Evolutionary conservation across 2,797 vertebrate species (phyloP).

Genomic region (Tinamus major): DNA sequence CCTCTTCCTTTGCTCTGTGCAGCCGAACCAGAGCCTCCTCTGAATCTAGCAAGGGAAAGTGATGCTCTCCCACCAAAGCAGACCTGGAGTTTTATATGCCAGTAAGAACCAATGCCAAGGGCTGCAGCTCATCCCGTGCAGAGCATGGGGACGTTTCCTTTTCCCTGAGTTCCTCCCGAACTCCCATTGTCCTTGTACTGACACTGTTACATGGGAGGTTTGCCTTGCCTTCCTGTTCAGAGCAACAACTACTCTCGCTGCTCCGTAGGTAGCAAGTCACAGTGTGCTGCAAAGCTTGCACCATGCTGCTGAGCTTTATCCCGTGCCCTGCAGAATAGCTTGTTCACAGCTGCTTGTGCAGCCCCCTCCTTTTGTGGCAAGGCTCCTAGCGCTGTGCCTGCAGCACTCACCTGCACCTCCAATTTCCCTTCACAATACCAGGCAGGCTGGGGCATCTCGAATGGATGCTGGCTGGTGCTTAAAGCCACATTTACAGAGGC

Average conservation of each 20-base stretch:
- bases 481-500: constrained; percentile 32
- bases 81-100: neutral
- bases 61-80: fast-evolving
- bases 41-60: too few relatives aligned
- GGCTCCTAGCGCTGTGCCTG: neutral
- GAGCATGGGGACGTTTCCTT: neutral
- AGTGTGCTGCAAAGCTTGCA: neutral
- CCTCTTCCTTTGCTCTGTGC: fast-evolving
- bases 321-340: neutral
- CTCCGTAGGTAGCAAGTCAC: neutral
- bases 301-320: neutral
- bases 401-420: constrained; percentile 2
- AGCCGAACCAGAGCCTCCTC: neutral
- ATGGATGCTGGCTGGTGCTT: constrained; percentile 35
- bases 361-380: neutral
- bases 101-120: neutral
- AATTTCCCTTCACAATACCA: neutral
- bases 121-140: neutral
- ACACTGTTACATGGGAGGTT: neutral
- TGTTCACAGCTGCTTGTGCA: neutral
- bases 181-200: neutral
- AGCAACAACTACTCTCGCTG: constrained; percentile 1
- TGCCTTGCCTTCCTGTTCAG: neutral
- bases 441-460: constrained; percentile 17
- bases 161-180: neutral